Conservation (phyloP, 2,113 vertebrate genomes). For the Nibea albiflora region DNA sequence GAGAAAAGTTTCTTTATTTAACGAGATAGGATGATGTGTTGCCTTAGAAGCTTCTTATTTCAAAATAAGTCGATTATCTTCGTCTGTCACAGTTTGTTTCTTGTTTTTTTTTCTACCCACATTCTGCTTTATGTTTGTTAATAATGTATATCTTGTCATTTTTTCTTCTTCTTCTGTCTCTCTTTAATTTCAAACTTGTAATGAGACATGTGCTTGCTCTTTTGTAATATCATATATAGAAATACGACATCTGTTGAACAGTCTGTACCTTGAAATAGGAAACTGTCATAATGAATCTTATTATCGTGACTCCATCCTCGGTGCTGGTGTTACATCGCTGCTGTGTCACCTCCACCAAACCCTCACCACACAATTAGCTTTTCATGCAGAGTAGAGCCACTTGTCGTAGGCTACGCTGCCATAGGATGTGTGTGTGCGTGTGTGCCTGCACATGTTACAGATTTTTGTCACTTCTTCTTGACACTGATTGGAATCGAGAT, state of each 20-base stretch:
- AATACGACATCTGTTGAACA: no score
- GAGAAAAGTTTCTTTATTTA: background rate
- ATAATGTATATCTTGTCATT: background rate
- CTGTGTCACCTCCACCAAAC: conserved; percentile 30
- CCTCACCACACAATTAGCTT: conserved; percentile 20
- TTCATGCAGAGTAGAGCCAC: conserved; percentile 2
- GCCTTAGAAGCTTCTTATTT: background rate
- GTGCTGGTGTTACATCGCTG: background rate
- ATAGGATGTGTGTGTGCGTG: background rate
- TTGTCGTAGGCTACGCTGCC: background rate
- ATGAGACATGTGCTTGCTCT: no score
- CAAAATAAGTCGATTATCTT: background rate
- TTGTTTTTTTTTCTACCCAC: background rate
- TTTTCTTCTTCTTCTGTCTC: background rate
- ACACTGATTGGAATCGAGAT: conserved; percentile 48
- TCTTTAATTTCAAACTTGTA: no score
- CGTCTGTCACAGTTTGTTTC: background rate
- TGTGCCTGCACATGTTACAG: conserved; percentile 8
- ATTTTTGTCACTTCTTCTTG: conserved; percentile 35
- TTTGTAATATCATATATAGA: no score
- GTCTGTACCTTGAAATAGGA: background rate
- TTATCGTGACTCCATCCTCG: background rate
- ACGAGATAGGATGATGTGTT: background rate
- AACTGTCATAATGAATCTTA: conserved; percentile 1
- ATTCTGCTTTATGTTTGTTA: background rate